These are phyloP conservation scores for Bugulina stolonifera DNA, from an alignment of 2,888 invertebrate species.

Conservation along the genomic window DNA sequence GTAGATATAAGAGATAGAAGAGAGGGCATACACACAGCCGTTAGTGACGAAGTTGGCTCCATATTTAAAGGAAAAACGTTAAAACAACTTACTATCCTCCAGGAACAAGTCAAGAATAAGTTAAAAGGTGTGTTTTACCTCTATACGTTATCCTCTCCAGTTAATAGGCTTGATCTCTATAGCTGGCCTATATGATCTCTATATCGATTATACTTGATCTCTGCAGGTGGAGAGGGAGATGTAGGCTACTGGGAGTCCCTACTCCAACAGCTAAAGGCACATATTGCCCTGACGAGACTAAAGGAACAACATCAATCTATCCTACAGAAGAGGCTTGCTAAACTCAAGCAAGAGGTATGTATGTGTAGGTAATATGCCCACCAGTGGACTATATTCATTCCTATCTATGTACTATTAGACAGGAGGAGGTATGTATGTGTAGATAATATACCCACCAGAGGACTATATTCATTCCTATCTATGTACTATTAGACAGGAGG, in stretches of 20 bases:
- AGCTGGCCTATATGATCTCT: background rate
- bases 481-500: no score
- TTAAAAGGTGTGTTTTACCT: conserved; percentile 60
- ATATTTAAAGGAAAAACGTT: conserved; percentile 92
- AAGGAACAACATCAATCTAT: conserved; percentile 87
- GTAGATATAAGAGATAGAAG: conserved; percentile 54
- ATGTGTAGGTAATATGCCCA: no score
- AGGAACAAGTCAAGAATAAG: conserved; percentile 77
- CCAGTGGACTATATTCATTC: no score
- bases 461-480: no score
- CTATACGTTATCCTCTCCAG: background rate
- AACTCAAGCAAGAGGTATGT: conserved; percentile 73
- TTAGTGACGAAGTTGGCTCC: conserved; percentile 77
- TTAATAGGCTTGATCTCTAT: background rate
- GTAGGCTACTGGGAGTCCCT: conserved; percentile 97
- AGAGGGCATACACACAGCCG: conserved; percentile 83
- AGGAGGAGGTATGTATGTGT: no score
- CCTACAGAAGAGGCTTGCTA: conserved; percentile 76
- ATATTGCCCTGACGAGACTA: conserved; percentile 85
- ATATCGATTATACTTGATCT: background rate
- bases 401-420: no score
- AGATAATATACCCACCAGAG: no score
- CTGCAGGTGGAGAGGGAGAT: conserved; percentile 84
- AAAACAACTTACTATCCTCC: conserved; percentile 74
- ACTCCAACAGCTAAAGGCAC: conserved; percentile 88